phyloP scores from a whole-genome alignment of 2,113 vertebrate species.

The human region GRCh38 chr12:38213501-38214000 shows the following conservation, averaged over 20 bases:
- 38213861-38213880: background rate
- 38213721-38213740: background rate
- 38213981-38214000: background rate
- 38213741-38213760: background rate
- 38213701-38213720: background rate
- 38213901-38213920: background rate
- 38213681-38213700: background rate
- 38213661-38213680: background rate
- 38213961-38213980: background rate
- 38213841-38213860: background rate
- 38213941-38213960: background rate
- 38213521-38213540: background rate
- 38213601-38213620: background rate
- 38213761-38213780: background rate
- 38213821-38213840: background rate
- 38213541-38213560: background rate
- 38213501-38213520: background rate
- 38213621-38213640: background rate
- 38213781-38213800: background rate
- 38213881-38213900: background rate
- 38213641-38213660: background rate
- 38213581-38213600: background rate
- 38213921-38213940: background rate
- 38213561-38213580: background rate
- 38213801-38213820: background rate